These are phyloP conservation scores for Drosophila pseudotakahashii DNA, from an alignment of 2,888 invertebrate genomes.

Conservation along the genomic window DNA sequence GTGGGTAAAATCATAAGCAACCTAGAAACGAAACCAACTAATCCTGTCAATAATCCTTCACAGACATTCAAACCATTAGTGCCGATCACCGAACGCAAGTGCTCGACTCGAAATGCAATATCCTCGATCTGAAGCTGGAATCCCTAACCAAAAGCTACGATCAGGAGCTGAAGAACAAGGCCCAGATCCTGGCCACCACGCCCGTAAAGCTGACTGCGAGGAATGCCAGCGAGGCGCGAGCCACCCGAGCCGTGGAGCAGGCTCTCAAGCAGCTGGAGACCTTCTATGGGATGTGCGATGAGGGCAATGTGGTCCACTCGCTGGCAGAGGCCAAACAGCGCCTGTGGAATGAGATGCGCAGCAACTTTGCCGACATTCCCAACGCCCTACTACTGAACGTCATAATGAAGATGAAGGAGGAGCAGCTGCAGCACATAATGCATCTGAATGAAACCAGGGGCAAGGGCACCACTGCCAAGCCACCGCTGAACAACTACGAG, in stretches of 20 bases:
- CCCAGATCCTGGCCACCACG: slow-evolving; percentile 73
- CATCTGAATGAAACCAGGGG: slow-evolving; percentile 55
- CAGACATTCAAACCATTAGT: slow-evolving; percentile 80
- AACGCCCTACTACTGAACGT: slow-evolving; percentile 80
- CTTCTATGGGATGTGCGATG: slow-evolving; percentile 74
- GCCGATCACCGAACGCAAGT: slow-evolving; percentile 70
- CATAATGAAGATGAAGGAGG: slow-evolving; percentile 79
- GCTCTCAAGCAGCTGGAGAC: slow-evolving; percentile 76
- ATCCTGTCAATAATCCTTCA: background rate
- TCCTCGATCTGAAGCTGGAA: slow-evolving; percentile 76
- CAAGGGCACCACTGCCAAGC: slow-evolving; percentile 39
- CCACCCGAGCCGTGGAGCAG: slow-evolving; percentile 68
- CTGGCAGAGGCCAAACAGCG: slow-evolving; percentile 71
- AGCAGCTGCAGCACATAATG: slow-evolving; percentile 81
- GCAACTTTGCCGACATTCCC: slow-evolving; percentile 78
- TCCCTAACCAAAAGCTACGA: slow-evolving; percentile 62
- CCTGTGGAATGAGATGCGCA: slow-evolving; percentile 80
- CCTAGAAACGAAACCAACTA: background rate
- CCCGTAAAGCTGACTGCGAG: slow-evolving; percentile 75
- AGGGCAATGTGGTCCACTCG: slow-evolving; percentile 43
- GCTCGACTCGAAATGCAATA: slow-evolving; percentile 62
- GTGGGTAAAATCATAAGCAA: slow-evolving; percentile 56
- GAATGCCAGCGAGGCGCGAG: slow-evolving; percentile 77
- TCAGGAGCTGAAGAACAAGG: slow-evolving; percentile 68
- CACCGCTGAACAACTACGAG: slow-evolving; percentile 72